A percentile compares a stretch with the other conserved stretches of the same genome.
Conservation (phyloP, 2,797 vertebrate species). For the Lycodopsis pacificus region DNA sequence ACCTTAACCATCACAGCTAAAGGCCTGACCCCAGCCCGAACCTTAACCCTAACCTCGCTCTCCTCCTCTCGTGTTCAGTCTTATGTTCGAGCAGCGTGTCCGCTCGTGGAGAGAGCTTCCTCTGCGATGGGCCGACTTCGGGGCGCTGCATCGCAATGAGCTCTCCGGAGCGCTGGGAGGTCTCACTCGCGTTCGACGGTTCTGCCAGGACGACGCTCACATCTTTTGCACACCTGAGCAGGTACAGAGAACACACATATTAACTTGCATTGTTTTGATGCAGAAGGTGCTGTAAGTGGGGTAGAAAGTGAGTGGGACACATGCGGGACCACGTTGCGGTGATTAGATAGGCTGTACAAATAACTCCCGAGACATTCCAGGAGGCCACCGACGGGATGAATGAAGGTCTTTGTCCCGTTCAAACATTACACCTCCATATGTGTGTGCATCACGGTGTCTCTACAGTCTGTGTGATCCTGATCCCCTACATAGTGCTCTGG, state of each 20-base stretch:
- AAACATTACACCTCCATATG: slow-evolving; percentile 63
- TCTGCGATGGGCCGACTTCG: slow-evolving; percentile 93
- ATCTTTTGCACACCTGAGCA: slow-evolving; percentile 93
- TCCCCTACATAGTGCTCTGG: slow-evolving; percentile 20
- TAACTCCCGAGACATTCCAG: slow-evolving; percentile 72
- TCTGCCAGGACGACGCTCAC: slow-evolving; percentile 96
- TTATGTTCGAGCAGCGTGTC: slow-evolving; percentile 93
- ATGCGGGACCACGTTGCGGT: slow-evolving; percentile 44
- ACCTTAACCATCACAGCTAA: neutral
- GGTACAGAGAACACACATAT: slow-evolving; percentile 74
- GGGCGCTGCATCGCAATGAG: slow-evolving; percentile 93
- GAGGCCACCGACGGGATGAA: slow-evolving; percentile 68
- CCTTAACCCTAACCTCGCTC: slow-evolving; percentile 4
- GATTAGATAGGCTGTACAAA: slow-evolving; percentile 64
- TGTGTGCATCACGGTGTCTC: slow-evolving; percentile 40
- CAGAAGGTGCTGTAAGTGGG: neutral
- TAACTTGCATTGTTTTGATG: neutral
- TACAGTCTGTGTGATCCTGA: slow-evolving; percentile 47
- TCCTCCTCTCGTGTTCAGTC: slow-evolving; percentile 73
- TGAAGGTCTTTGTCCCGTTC: slow-evolving; percentile 70
- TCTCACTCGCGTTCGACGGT: slow-evolving; percentile 90
- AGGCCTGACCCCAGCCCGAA: too few relatives aligned
- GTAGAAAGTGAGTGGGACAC: slow-evolving; percentile 39
- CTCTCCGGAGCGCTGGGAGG: slow-evolving; percentile 89
- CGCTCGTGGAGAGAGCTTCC: slow-evolving; percentile 96